phyloP scores from a whole-genome alignment of 2,888 invertebrate genomes.

The Elgonia sp. region DNA sequence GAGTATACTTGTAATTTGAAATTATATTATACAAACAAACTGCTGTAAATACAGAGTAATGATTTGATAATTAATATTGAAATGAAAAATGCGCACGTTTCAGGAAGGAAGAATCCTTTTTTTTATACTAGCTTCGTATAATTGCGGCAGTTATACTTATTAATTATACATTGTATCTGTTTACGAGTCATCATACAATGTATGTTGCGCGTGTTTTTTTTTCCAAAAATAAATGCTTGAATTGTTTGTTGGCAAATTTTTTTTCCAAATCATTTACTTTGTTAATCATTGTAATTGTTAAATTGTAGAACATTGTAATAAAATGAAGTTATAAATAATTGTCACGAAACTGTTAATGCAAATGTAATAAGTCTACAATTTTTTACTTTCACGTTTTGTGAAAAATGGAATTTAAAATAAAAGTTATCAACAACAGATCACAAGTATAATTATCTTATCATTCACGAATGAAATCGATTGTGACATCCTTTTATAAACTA shows the following conservation, averaged over 20 bases:
- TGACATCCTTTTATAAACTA: no score
- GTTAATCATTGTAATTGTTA: neutral
- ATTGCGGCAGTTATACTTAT: constrained; percentile 80
- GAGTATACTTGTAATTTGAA: constrained; percentile 87
- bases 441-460: no score
- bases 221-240: constrained; percentile 34
- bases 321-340: neutral
- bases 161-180: constrained; percentile 46
- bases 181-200: constrained; percentile 31
- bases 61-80: neutral
- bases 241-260: neutral
- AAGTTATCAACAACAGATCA: no score
- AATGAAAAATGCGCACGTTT: neutral
- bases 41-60: constrained; percentile 14
- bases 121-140: constrained; percentile 47
- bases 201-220: neutral
- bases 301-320: no score
- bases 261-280: constrained; percentile 6
- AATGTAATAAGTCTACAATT: no score
- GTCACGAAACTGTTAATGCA: neutral
- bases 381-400: no score
- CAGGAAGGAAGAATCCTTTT: constrained; percentile 1
- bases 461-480: no score
- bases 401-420: no score
- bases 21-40: neutral